Evolutionary conservation across 2,888 invertebrate species (phyloP).

Genomic region (Tenthredo mesomela): DNA sequence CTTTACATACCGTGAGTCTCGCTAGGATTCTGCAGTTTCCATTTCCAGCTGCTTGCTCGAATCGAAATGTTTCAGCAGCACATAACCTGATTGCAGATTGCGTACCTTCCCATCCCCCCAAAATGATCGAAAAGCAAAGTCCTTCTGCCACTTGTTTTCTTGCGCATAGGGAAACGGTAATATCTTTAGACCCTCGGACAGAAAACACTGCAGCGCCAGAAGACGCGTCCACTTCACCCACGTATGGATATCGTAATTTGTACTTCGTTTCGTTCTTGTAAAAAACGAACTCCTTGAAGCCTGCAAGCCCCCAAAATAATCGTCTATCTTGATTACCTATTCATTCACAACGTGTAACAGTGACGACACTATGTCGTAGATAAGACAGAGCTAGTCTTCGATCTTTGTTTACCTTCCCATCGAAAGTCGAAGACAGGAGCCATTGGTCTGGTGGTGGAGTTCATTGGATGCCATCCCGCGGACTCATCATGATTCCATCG

Average conservation of each 20-base stretch:
- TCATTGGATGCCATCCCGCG: constrained; percentile 59
- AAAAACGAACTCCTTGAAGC: constrained; percentile 14
- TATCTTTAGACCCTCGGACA: not conserved
- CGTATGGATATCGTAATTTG: not conserved
- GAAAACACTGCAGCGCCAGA: not conserved
- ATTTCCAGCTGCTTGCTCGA: not conserved
- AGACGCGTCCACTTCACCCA: not conserved
- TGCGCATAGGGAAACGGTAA: not conserved
- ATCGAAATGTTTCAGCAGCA: not conserved
- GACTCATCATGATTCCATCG: not conserved
- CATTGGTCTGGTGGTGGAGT: constrained; percentile 59
- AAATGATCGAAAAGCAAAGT: constrained; percentile 2
- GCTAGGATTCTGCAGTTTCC: not conserved
- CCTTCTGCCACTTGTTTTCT: not conserved
- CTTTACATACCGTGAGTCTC: not conserved
- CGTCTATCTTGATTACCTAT: not conserved
- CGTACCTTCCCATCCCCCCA: not conserved
- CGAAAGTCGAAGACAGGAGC: constrained; percentile 66
- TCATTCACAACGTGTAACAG: not conserved
- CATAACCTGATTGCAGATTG: not conserved
- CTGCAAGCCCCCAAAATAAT: not conserved
- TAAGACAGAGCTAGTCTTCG: not conserved
- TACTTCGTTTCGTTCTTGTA: not conserved
- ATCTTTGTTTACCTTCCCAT: constrained; percentile 68
- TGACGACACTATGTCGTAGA: not conserved